Evolutionary conservation across 1,140 invertebrate species (phyloP), one percentile per base, ranked within the genome.

Genomic region (Scylla paramamosain): DNA sequence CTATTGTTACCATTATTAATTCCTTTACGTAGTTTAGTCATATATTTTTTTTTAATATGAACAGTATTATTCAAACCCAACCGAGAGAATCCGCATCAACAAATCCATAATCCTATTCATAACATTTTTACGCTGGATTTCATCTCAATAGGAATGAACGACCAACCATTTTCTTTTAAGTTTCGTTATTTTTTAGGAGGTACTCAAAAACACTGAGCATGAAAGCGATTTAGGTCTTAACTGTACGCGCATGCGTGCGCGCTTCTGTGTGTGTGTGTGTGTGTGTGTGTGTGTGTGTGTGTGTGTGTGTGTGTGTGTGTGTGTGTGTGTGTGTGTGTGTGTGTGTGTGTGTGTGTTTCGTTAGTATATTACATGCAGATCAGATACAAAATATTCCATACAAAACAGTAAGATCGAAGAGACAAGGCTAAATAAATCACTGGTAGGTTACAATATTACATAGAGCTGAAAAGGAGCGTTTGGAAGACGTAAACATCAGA

Each of bases 241-340:
- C 16, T 89, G 28, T 89, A 20, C 39, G 48, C 16, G 28, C 39
- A 14, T 89, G 28, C 46, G 48, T 89, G 48, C 46, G 48, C 46
- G 48, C 46, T 4, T 45, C 6, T 89, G 32, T 89, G 32, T 89
- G n/a, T 45, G 48, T 89, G 32, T 89, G 32, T 89, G 32, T 89
- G 32, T 89, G 32, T 89, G 32, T 89, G 32, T 89, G 29, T 88
- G 29, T 88, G 29, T 31, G 29, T 88, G 86, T 88, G 25, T 88
- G 86, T 31, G 25, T 88, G 31, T 39, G 25, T 59, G 52, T 59
- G 52, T 59, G 52, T 59, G 52, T 4, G 10, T 4, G 32, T 89
- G 32, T 89, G 32, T 89, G 32, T 89, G 29, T 88, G 29, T 88
- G 29, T 31, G 29, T 88, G 86, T 88, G 25, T 88, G 86, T 31